phyloP scores from a whole-genome alignment of 2,888 invertebrate genomes.

The Xylocampa areola region DNA sequence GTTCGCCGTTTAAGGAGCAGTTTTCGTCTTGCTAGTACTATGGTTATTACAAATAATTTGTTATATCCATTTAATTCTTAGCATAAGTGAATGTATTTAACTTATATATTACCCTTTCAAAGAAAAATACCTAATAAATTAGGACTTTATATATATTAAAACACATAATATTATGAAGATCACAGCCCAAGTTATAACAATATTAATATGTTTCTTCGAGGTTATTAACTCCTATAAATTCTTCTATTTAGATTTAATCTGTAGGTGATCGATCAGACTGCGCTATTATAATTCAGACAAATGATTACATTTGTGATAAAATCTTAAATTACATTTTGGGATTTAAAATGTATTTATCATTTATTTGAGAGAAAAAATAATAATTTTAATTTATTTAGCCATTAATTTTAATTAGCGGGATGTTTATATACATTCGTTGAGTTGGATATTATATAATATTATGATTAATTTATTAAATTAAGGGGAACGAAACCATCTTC shows the following conservation, averaged over 20 bases:
- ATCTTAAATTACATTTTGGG: neutral
- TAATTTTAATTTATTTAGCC: neutral
- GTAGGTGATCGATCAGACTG: slow-evolving; percentile 1
- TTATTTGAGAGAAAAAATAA: neutral
- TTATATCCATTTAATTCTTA: too few relatives aligned
- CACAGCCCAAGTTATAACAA: slow-evolving; percentile 1
- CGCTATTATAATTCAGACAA: slow-evolving; percentile 1
- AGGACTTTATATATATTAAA: too few relatives aligned
- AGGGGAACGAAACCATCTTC: too few relatives aligned
- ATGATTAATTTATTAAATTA: too few relatives aligned
- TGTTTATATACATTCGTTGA: too few relatives aligned
- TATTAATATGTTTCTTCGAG: slow-evolving; percentile 8
- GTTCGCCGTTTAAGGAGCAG: too few relatives aligned
- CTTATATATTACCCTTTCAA: too few relatives aligned
- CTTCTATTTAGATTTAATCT: slow-evolving; percentile 8
- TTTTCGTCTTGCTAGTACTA: too few relatives aligned
- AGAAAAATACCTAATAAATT: too few relatives aligned
- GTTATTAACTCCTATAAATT: slow-evolving; percentile 15
- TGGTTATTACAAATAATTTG: too few relatives aligned
- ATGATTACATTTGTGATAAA: slow-evolving; percentile 10
- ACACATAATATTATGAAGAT: slow-evolving; percentile 9
- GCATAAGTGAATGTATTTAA: too few relatives aligned
- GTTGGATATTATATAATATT: too few relatives aligned
- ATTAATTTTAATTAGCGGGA: neutral
- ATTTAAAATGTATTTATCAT: neutral